Percentiles rank a stretch among this genome's conserved stretches.
Conservation (phyloP, 2,888 invertebrate genomes). For the Drosophila mettleri region DNA sequence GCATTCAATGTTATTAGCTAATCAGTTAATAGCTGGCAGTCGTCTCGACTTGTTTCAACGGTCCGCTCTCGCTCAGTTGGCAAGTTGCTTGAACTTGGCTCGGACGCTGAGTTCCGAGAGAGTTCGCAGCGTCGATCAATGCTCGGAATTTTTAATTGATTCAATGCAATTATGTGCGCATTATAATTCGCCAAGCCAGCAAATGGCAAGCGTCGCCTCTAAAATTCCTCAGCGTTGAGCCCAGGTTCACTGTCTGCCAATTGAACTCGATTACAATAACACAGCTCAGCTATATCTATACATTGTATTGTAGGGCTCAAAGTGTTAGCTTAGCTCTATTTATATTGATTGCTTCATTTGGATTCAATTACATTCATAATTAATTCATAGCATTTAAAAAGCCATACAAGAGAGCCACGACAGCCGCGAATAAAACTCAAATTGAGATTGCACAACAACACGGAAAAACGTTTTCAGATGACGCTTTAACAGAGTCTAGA, state of each 20-base stretch:
- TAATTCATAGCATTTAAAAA: slow-evolving; percentile 66
- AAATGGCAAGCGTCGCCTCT: slow-evolving; percentile 58
- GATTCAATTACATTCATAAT: slow-evolving; percentile 63
- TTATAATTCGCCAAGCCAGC: slow-evolving; percentile 62
- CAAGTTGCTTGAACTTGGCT: slow-evolving; percentile 73
- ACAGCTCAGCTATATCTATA: not conserved
- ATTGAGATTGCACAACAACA: slow-evolving; percentile 57
- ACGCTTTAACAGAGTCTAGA: not conserved
- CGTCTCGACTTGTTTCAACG: slow-evolving; percentile 28
- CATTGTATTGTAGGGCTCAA: slow-evolving; percentile 7
- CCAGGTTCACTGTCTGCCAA: slow-evolving; percentile 53
- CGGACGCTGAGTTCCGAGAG: slow-evolving; percentile 22
- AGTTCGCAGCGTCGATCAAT: slow-evolving; percentile 48
- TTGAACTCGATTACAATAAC: slow-evolving; percentile 24
- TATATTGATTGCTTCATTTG: slow-evolving; percentile 71
- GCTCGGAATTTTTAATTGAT: slow-evolving; percentile 71
- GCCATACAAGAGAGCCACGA: slow-evolving; percentile 43
- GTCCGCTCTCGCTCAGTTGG: slow-evolving; percentile 21
- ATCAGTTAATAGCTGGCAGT: slow-evolving; percentile 58
- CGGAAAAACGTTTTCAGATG: slow-evolving; percentile 57
- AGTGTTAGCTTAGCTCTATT: slow-evolving; percentile 49
- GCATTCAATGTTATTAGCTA: slow-evolving; percentile 67
- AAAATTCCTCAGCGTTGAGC: slow-evolving; percentile 66
- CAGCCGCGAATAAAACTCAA: slow-evolving; percentile 4
- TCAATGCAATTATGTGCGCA: slow-evolving; percentile 72